Conservation (phyloP, 2,888 invertebrate genomes). For the Strigamia transsilvanica region DNA sequence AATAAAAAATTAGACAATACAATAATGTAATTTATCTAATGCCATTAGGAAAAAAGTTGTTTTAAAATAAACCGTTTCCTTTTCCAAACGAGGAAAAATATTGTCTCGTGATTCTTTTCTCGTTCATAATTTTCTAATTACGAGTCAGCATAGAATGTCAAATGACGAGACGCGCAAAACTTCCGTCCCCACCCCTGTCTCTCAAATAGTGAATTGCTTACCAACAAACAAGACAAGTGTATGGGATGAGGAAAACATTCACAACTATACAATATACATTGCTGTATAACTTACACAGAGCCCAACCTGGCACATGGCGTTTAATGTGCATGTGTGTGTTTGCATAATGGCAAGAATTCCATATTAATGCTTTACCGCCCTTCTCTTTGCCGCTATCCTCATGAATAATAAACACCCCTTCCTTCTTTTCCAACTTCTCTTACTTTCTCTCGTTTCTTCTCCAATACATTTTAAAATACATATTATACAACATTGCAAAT, state of each 20-base stretch:
- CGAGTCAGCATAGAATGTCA: slow-evolving; percentile 51
- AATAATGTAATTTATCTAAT: background rate
- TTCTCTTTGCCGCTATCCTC: slow-evolving; percentile 48
- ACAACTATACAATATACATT: slow-evolving; percentile 2
- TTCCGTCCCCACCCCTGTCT: slow-evolving; percentile 7
- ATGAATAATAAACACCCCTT: slow-evolving; percentile 53
- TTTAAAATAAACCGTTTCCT: background rate
- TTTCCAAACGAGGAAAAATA: slow-evolving; percentile 30
- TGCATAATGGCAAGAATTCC: slow-evolving; percentile 54
- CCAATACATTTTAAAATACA: slow-evolving; percentile 15
- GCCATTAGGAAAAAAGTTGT: background rate
- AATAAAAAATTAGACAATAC: background rate
- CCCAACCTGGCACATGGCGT: slow-evolving; percentile 6
- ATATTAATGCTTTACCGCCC: slow-evolving; percentile 52
- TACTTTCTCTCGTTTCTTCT: background rate
- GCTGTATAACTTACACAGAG: slow-evolving; percentile 31
- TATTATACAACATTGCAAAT: no score
- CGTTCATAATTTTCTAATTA: slow-evolving; percentile 53
- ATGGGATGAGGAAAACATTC: slow-evolving; percentile 49
- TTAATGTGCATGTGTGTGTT: slow-evolving; percentile 53
- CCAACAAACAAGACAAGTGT: slow-evolving; percentile 30
- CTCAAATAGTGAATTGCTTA: slow-evolving; percentile 26
- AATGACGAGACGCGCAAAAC: slow-evolving; percentile 40
- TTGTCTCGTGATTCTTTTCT: slow-evolving; percentile 40
- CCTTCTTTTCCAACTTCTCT: background rate